Evolutionary conservation across 2,113 vertebrate genomes (phyloP), one percentile per base, ranked within the genome.

Genomic region (Potamarius usumacintae): DNA sequence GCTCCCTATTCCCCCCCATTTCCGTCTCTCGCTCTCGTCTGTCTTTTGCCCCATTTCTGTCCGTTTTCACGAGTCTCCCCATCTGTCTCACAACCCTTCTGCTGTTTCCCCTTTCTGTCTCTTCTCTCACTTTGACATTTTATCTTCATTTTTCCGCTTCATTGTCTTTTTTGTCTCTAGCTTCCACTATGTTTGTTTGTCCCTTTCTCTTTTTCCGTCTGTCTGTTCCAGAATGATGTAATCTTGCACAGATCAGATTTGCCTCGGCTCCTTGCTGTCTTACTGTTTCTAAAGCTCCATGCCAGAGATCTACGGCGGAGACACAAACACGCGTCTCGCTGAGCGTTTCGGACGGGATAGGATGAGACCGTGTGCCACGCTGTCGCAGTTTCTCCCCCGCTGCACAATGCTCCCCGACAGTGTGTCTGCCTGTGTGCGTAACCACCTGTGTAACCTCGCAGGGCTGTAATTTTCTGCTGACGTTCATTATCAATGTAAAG

Each of bases 231-330:
- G 82, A 91, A 89, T 90, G 84, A 88, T 91, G 87, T 89, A 88
- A 89, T 87, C 88, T 91, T 87, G 92, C 84, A 89, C 88, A 89
- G 89, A 86, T 88, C 86, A 17, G 50, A 88, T 89, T 88, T 85
- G 74, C 34, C 71, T 81, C 8, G 55, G 84, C 83, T 90, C 89
- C 86, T 86, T 58, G 34, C 72, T 82, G 84, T 86, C 86, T 88
- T 90, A 76, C 69, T 60, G 86, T 60, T 60, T 22, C 17, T 34
- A 18, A 60, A 81, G 79, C 55, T 42, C 27, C 57, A 1, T 58
- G 52, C 53, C 53, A 57, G n/a, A 30, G 25, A n/a, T 79, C 52
- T 1, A 57, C 55, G 15, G 15, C 27, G 7, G 53, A 57, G 78
- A 80, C 78, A 34, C 78, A 34, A 58, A 58, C 55, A 20, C 20